Percentiles rank a stretch among this genome's conserved stretches.
phyloP scores from a whole-genome alignment of 2,113 vertebrate species.

The Sander vitreus region DNA sequence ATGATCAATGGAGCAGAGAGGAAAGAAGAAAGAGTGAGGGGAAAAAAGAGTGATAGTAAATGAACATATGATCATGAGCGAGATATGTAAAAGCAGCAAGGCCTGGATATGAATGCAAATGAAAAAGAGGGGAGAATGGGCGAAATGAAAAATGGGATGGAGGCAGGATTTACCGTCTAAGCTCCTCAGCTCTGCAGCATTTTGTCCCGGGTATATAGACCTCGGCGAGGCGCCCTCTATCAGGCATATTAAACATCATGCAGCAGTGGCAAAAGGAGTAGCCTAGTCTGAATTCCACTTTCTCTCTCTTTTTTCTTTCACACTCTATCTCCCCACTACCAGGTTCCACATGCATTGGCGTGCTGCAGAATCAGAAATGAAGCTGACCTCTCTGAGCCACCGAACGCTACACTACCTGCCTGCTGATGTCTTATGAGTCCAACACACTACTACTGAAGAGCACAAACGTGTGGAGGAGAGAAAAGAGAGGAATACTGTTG shows the following conservation, averaged over 20 bases:
- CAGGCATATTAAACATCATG: conserved; percentile 65
- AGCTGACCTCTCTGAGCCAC: conserved; percentile 77
- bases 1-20: neutral
- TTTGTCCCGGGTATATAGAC: conserved; percentile 44
- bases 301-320: neutral
- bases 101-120: conserved; percentile 46
- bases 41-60: conserved; percentile 15
- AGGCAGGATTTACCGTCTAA: conserved; percentile 71
- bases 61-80: conserved; percentile 10
- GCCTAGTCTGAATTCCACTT: conserved; percentile 24
- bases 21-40: conserved; percentile 18
- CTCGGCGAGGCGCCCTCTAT: conserved; percentile 41
- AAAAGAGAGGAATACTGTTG: conserved; percentile 5
- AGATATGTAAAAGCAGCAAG: conserved; percentile 7
- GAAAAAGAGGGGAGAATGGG: conserved; percentile 37
- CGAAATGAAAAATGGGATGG: conserved; percentile 54
- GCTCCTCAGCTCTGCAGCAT: conserved; percentile 66
- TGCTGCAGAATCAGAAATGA: conserved; percentile 76
- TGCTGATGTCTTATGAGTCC: conserved; percentile 67
- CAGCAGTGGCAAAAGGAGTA: conserved; percentile 40
- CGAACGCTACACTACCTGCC: conserved; percentile 62
- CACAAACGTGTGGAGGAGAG: conserved; percentile 17
- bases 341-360: conserved; percentile 27
- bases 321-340: conserved; percentile 35
- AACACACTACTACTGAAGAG: conserved; percentile 39